phyloP scores from a whole-genome alignment of 1,140 invertebrate genomes.

The Drosophila murphyi region DNA sequence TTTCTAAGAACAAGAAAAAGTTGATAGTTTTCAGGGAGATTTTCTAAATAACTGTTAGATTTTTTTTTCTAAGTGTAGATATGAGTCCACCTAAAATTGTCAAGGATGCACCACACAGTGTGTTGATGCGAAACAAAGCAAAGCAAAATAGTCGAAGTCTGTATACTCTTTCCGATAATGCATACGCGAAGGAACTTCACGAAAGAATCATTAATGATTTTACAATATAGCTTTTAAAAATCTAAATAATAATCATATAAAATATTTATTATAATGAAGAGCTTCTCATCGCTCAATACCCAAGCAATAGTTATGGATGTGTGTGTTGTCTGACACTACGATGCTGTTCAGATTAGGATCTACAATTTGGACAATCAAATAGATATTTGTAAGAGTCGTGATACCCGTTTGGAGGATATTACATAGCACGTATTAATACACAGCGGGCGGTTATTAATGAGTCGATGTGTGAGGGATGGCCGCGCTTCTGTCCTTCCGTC shows the following conservation, averaged over 20 bases:
- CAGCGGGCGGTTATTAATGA: slow-evolving; percentile 81
- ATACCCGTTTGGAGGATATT: slow-evolving; percentile 5
- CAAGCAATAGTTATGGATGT: too few species aligned
- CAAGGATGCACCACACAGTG: not conserved
- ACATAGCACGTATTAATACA: slow-evolving; percentile 52
- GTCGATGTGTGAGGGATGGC: slow-evolving; percentile 45
- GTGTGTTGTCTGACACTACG: too few species aligned
- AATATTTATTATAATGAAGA: too few species aligned
- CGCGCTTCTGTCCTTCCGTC: slow-evolving; percentile 30
- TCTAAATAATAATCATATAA: too few species aligned
- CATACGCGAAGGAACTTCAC: not conserved
- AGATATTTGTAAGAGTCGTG: not conserved
- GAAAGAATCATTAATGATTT: too few species aligned
- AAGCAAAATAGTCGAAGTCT: not conserved
- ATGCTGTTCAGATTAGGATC: too few species aligned
- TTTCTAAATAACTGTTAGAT: too few species aligned
- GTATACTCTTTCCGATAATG: not conserved
- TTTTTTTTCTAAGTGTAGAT: too few species aligned
- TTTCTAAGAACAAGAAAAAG: too few species aligned
- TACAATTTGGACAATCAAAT: not conserved
- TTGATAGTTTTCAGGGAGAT: too few species aligned
- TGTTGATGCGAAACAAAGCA: not conserved
- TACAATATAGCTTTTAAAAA: too few species aligned
- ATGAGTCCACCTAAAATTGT: slow-evolving; percentile 3
- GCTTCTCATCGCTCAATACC: too few species aligned